A percentile compares a stretch with the other conserved stretches of the same genome.
Evolutionary conservation across 2,113 vertebrate genomes (phyloP).

Genomic region (Psophia crepitans): DNA sequence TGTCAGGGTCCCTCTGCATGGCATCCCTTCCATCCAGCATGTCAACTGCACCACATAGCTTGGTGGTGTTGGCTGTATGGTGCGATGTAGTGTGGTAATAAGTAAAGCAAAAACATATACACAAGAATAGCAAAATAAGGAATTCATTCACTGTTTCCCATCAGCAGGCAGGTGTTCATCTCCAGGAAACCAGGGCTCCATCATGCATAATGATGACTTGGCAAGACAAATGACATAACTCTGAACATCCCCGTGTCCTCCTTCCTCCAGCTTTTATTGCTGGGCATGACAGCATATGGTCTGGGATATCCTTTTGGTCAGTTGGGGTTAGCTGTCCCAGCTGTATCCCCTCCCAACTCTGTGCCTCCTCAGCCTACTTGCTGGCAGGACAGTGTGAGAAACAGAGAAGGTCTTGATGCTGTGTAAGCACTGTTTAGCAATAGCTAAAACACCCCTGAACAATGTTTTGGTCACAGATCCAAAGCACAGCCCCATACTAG

Average conservation of each 20-base stretch:
- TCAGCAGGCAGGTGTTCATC: not conserved
- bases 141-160: not conserved
- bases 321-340: not conserved
- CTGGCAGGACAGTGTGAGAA: not conserved
- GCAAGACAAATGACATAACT: not conserved
- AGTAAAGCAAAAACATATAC: not conserved
- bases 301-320: not conserved
- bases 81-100: no score
- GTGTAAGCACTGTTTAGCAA: not conserved
- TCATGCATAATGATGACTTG: rapidly evolving
- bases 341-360: not conserved
- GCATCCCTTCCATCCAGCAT: no score
- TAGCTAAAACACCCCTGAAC: not conserved
- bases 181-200: not conserved
- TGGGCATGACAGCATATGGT: rapidly evolving
- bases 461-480: not conserved
- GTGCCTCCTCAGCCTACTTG: not conserved
- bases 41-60: no score
- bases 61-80: no score
- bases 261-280: not conserved
- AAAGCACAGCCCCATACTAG: not conserved
- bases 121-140: not conserved
- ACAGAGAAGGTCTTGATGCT: not conserved
- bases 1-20: no score
- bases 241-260: not conserved